Evolutionary conservation across 1,140 invertebrate genomes (phyloP), one percentile per base, ranked within the genome.

Genomic region (Aphaenogaster floridana): DNA sequence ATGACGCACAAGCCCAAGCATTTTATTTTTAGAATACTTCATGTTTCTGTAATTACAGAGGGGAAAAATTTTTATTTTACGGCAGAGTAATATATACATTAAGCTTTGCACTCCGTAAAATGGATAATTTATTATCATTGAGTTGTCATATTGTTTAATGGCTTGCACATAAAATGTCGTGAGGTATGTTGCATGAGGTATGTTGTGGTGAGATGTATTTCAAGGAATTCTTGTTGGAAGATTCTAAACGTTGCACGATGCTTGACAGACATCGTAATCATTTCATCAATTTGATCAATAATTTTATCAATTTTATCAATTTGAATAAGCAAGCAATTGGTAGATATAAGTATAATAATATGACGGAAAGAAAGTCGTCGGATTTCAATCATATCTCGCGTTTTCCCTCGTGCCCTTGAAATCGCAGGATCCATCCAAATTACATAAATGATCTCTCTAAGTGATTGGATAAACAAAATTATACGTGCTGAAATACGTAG

Each of bases 381-480:
- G 13, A 50, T 64, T 17, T 48, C 21, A 9, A 78, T 78, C 28
- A 6, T 11, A 6, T 11, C 2, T n/a, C 61, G 15, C 7, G 9
- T 42, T 57, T 39, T 28, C 21, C 28, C 36, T 36, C 28, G 11
- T 66, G 9, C 13, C 45, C 61, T 80, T 68, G 34, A 48, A 80
- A 52, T 79, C 45, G 17, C 5, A 48, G 15, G 42, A 66, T 68
- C 7, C 13, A 28, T 45, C 36, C 34, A 42, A 57, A 36, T 80
- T 80, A 68, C 9, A 8, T 80, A 69, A 80, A 39, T 39, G n/a
- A 69, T 69, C 36, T 54, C 48, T 57, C 78, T 39, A 15, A 54
- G n/a, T 15, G 48, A 54, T 39, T 54, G 3, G 48, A 68, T 42
- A 42, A 54, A 81, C 36, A 17, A 50, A 69, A 69, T 69, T 69